Evolutionary conservation across 2,113 vertebrate species (phyloP).

Genomic region (Hydrochoerus hydrochaeris): DNA sequence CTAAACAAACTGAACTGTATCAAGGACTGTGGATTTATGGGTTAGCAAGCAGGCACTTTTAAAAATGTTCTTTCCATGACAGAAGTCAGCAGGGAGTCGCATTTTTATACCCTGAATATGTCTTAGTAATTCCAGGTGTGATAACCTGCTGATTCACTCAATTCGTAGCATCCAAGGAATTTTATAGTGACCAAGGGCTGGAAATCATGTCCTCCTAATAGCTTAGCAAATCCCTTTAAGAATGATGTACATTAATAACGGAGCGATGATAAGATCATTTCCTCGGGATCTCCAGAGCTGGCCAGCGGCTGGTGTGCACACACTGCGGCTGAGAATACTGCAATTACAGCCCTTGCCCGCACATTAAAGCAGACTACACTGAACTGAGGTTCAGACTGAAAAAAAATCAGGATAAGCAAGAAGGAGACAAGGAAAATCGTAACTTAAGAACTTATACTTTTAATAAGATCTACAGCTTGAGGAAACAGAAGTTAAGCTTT

Average conservation of each 20-base stretch:
- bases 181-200: conserved; percentile 22
- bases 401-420: neutral
- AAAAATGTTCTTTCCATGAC: neutral
- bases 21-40: neutral
- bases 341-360: neutral
- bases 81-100: conserved; percentile 42
- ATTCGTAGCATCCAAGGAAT: conserved; percentile 1
- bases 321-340: neutral
- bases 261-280: conserved; percentile 49
- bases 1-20: neutral
- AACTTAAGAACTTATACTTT: neutral
- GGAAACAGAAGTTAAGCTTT: neutral
- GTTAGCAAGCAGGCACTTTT: conserved; percentile 14
- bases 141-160: conserved; percentile 22
- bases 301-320: neutral
- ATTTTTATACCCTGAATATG: conserved; percentile 24
- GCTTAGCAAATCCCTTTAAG: conserved; percentile 53
- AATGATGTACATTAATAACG: conserved; percentile 35
- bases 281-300: conserved; percentile 4
- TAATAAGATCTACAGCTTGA: neutral
- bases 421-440: neutral
- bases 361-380: neutral
- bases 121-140: conserved; percentile 47
- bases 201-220: neutral
- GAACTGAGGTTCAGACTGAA: neutral